Evolutionary conservation across 2,797 vertebrate species (phyloP), one percentile per base, ranked within the genome.

Genomic region (Cottoperca gobio): DNA sequence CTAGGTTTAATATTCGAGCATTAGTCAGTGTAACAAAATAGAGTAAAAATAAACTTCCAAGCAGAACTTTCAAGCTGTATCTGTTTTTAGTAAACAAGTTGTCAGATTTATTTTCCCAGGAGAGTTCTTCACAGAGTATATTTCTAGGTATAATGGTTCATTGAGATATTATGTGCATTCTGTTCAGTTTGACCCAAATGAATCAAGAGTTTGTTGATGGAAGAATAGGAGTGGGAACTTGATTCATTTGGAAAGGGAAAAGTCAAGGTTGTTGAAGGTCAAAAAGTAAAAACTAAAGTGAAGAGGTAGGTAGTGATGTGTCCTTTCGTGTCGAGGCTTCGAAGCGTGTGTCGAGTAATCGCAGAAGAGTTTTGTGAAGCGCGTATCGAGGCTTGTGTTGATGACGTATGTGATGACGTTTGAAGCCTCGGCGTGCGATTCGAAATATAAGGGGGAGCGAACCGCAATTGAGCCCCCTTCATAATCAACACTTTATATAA

Each of bases 31-130:
- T 63, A n/a, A 81, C n/a, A 81, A 86, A 66, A 61, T 57, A 39
- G 75, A 76, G 60, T 77, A 73, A 83, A 84, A 81, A 87, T 83
- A 86, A 81, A 76, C 70, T 70, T 88, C 43, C 48, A 67, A 82
- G 70, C 33, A 54, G 59, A 70, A 52, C 35, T 67, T 79, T 70
- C 37, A 67, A 65, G 58, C 39, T 50, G 31, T 28, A 11, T 71
- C 68, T 70, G 52, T 70, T 76, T 85, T 74, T 61, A 61, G 43
- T 40, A 67, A 70, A 70, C 13, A 75, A 70, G 62, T 40, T 79
- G 58, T 77, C 72, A 73, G 39, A 54, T 58, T 52, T 54, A 2
- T 65, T 63, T 64, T 54, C 55, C 52, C 49, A 60, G 64, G 40
- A 62, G 74, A 60, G 8, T 59, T 71, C 79, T 69, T 63, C 31